Conservation (phyloP, 2,113 vertebrate species). For the Rana temporaria region DNA sequence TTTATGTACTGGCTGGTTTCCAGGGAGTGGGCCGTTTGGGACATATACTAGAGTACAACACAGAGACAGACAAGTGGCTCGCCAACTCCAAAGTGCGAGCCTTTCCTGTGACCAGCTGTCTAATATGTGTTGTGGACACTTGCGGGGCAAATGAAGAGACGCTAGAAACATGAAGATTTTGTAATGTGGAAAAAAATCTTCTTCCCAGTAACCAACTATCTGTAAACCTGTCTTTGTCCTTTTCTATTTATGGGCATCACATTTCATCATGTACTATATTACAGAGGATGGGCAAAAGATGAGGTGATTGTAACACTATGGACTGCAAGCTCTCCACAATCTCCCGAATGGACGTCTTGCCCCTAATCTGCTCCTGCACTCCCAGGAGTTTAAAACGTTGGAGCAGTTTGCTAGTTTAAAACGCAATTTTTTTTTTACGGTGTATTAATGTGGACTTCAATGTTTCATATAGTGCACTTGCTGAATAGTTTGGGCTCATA, state of each 20-base stretch:
- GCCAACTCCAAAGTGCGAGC: constrained; percentile 93
- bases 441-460: no score
- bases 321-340: not conserved
- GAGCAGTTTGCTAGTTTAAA: constrained; percentile 5
- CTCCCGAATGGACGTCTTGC: not conserved
- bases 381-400: not conserved
- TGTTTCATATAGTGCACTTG: not conserved
- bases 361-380: not conserved
- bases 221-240: not conserved
- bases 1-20: constrained; percentile 95
- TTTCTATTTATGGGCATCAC: not conserved
- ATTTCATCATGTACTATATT: not conserved
- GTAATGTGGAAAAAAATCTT: not conserved
- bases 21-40: constrained; percentile 94
- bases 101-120: constrained; percentile 93
- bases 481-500: not conserved
- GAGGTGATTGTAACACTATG: not conserved
- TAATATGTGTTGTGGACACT: constrained; percentile 96
- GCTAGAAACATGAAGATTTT: constrained; percentile 74
- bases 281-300: not conserved
- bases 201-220: no score
- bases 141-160: constrained; percentile 95
- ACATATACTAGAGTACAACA: constrained; percentile 93
- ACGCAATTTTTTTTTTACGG: not conserved
- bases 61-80: constrained; percentile 92